Evolutionary conservation across 2,888 invertebrate species (phyloP).

Genomic region (Sphaerophoria rueppellii): DNA sequence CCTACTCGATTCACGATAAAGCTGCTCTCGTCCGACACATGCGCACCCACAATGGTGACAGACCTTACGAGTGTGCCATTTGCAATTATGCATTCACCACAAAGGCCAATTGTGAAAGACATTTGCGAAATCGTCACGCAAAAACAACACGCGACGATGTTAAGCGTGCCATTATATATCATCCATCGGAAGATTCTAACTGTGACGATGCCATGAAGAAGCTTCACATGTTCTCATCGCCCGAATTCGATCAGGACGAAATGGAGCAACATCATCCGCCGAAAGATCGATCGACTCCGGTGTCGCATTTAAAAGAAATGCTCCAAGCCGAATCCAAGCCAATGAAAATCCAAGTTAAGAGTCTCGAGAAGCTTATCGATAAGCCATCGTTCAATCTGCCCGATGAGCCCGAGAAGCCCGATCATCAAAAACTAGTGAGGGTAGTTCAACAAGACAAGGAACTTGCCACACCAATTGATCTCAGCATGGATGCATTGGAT

Average conservation of each 20-base stretch:
- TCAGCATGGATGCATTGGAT: slow-evolving; percentile 91
- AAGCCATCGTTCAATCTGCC: slow-evolving; percentile 77
- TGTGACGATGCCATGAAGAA: slow-evolving; percentile 87
- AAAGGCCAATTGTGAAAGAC: slow-evolving; percentile 98
- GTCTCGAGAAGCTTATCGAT: slow-evolving; percentile 84
- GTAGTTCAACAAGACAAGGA: slow-evolving; percentile 81
- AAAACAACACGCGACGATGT: slow-evolving; percentile 94
- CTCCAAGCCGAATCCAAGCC: slow-evolving; percentile 82
- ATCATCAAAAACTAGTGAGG: slow-evolving; percentile 83
- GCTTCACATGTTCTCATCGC: slow-evolving; percentile 84
- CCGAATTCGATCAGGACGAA: slow-evolving; percentile 83
- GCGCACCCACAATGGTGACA: slow-evolving; percentile 96
- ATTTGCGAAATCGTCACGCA: slow-evolving; percentile 94
- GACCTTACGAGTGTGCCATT: slow-evolving; percentile 96
- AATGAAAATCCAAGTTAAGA: slow-evolving; percentile 85
- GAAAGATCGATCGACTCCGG: slow-evolving; percentile 80
- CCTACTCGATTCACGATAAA: slow-evolving; percentile 92
- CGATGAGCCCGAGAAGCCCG: slow-evolving; percentile 83
- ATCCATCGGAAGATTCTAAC: slow-evolving; percentile 92
- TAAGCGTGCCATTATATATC: slow-evolving; percentile 93
- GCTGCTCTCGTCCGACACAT: slow-evolving; percentile 95
- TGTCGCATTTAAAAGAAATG: slow-evolving; percentile 83
- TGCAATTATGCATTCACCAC: slow-evolving; percentile 98
- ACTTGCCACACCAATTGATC: slow-evolving; percentile 85
- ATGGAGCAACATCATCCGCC: slow-evolving; percentile 77